Evolutionary conservation across 2,797 vertebrate genomes (phyloP).

Genomic region (Sebastes flavidus): DNA sequence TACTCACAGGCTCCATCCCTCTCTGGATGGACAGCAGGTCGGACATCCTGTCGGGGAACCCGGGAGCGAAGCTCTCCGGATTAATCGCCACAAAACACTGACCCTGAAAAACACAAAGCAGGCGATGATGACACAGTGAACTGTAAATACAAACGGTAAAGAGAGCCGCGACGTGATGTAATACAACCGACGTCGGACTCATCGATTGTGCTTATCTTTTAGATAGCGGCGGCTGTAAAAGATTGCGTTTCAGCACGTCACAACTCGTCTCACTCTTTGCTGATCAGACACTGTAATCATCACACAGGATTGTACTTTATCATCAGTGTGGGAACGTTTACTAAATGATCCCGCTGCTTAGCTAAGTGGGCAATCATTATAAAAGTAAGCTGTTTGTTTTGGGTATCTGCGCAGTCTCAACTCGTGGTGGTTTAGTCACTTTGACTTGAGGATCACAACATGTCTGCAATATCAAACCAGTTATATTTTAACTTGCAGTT

Average conservation of each 20-base stretch:
- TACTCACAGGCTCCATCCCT: slow-evolving; percentile 78
- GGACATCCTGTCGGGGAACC: slow-evolving; percentile 80
- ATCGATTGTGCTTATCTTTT: slow-evolving; percentile 10
- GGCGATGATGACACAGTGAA: not conserved
- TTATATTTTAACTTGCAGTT: not conserved
- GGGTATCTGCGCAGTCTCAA: not conserved
- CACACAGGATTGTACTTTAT: not conserved
- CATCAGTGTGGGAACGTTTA: not conserved
- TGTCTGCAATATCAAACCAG: not conserved
- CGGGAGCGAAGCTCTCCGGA: slow-evolving; percentile 80
- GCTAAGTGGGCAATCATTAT: not conserved
- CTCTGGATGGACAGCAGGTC: slow-evolving; percentile 81
- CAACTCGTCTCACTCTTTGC: not conserved
- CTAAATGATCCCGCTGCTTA: not conserved
- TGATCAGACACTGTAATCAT: not conserved
- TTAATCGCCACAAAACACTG: slow-evolving; percentile 85
- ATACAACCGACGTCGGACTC: not conserved
- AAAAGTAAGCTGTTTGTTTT: not conserved
- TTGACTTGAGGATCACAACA: not conserved
- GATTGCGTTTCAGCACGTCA: not conserved
- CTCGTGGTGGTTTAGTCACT: not conserved
- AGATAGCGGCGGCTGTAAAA: not conserved
- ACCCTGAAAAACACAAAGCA: slow-evolving; percentile 67
- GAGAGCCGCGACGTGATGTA: accelerated
- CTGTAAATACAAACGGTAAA: not conserved